Base-by-base conservation (phyloP, 2,888 invertebrate species). In the Eupithecia subumbrata region DNA sequence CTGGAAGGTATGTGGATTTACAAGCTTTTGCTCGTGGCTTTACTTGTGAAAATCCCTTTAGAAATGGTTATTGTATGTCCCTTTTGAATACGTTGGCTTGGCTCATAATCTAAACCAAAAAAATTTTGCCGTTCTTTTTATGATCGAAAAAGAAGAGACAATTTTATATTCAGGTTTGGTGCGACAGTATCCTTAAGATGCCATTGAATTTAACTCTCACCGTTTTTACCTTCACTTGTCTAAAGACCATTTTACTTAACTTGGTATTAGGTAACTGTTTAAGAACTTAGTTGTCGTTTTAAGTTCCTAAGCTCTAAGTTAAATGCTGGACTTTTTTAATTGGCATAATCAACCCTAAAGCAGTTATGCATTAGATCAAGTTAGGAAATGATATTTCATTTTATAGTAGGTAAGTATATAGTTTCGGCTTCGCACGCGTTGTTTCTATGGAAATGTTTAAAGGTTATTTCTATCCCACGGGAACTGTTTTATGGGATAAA, bases 1-100 rank as follows among this genome's bases (percentile, higher is more conserved):
- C 83, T 85, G 81, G 81, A 82, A 85, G 82, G 80, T 84, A 82
- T 77, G 79, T 18, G 79, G 82, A 56, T 34, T 34, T 34, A 67
- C 70, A 37, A 72, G 7, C 5, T 4, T 67, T 18, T 16, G 30
- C 56, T 11, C 25, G 12, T 40, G 70, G 66, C 18, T 77, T 74
- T 48, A 67, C 69, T 69, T 8, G 60, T 34, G 22, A 52, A 34
- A 8, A n/a, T 22, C 18, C 5, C 64, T 64, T 64, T 18, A 34
- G 63, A 63, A 63, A 30, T 30, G 7, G 14, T 16, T 30, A 25
- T 63, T 30, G 25, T 25, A 30, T 63, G 3, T 30, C 30, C 3
- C 30, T 30, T 30, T 30, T 30, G 30, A 30, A 30, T 30, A 30
- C 3, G 25, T 30, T 60, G 25, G 60, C 60, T 34, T 34, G 40